Evolutionary conservation across 2,113 vertebrate genomes (phyloP), one percentile per base, ranked within the genome.

Genomic region (Boulengeromyrus knoepffleri): DNA sequence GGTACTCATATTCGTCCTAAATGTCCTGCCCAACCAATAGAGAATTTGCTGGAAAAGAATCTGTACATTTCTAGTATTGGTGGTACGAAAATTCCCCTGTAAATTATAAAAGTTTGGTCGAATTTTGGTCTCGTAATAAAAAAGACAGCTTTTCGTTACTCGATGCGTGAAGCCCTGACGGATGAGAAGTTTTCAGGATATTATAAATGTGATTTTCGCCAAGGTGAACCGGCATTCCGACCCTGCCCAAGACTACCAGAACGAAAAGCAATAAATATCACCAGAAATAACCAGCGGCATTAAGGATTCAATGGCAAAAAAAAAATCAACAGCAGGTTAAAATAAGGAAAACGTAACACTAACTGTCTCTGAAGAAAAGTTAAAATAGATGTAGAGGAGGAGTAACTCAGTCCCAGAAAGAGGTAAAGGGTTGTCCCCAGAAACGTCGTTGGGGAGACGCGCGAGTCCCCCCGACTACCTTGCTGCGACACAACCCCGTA

Each of bases 51-150:
- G 87, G 90, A 91, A 91, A 93, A 90, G 58, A 93, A 91, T 91
- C 93, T 93, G 92, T 92, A 92, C 92, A 93, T 89, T 89, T 85
- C 70, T 89, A 91, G 53, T 88, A 74, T 87, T 80, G 53, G 56
- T 52, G 74, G 46, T 86, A 87, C 90, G 90, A 58, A 88, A 85
- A 89, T 89, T 92, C 58, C 85, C 88, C 90, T 92, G 90, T 88
- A 91, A 91, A 93, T 92, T 46, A 90, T 91, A 91, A 91, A 93
- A 92, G 88, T 92, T 91, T 91, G 90, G 90, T 92, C 91, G 92
- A 90, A 89, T 91, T 93, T 93, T 91, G 92, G 90, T 90, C 89
- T 90, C 49, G 87, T 84, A 91, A 87, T 88, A 45, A 88, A 83
- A 77, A 91, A 91, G 56, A 42, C 62, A 45, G 45, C 27, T 47